These are phyloP conservation scores for Acanthurus tractus DNA, from an alignment of 2,797 vertebrate genomes.

Conservation along the genomic window DNA sequence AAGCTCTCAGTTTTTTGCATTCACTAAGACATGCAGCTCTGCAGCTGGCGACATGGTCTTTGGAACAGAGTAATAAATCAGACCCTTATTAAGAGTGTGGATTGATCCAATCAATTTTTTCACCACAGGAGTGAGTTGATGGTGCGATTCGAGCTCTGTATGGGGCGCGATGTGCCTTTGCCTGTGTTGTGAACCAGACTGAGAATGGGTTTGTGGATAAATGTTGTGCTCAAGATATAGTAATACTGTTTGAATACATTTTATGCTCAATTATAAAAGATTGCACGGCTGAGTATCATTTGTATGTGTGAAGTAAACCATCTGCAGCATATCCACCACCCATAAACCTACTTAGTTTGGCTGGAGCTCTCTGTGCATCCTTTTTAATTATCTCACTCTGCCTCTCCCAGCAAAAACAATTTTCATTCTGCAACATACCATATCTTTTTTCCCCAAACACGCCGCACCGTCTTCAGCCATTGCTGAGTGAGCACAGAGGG, in stretches of 20 bases:
- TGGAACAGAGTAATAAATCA: slow-evolving; percentile 68
- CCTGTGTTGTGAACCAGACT: slow-evolving; percentile 23
- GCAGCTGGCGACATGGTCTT: slow-evolving; percentile 53
- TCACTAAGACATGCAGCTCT: slow-evolving; percentile 56
- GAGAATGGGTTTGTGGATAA: slow-evolving; percentile 11
- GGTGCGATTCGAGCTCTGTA: slow-evolving; percentile 62
- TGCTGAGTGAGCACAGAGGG: slow-evolving; percentile 66
- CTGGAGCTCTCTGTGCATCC: slow-evolving; percentile 31
- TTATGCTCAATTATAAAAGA: slow-evolving; percentile 27
- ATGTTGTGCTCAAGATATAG: slow-evolving; percentile 22
- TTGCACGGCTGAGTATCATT: slow-evolving; percentile 27
- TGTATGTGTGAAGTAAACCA: slow-evolving; percentile 37
- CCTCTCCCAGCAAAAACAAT: slow-evolving; percentile 37
- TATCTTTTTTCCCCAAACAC: slow-evolving; percentile 14
- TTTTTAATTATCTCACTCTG: slow-evolving; percentile 55
- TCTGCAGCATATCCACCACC: slow-evolving; percentile 22
- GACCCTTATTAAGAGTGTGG: slow-evolving; percentile 69
- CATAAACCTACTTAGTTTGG: slow-evolving; percentile 42
- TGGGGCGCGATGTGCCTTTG: slow-evolving; percentile 59
- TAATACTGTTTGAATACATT: slow-evolving; percentile 4
- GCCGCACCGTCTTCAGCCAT: slow-evolving; percentile 50
- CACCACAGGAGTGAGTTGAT: slow-evolving; percentile 67
- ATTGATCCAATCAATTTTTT: slow-evolving; percentile 79
- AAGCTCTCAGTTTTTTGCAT: slow-evolving; percentile 51
- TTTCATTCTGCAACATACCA: slow-evolving; percentile 45